phyloP scores from a whole-genome alignment of 2,888 invertebrate species.

The Brenthis daphne region DNA sequence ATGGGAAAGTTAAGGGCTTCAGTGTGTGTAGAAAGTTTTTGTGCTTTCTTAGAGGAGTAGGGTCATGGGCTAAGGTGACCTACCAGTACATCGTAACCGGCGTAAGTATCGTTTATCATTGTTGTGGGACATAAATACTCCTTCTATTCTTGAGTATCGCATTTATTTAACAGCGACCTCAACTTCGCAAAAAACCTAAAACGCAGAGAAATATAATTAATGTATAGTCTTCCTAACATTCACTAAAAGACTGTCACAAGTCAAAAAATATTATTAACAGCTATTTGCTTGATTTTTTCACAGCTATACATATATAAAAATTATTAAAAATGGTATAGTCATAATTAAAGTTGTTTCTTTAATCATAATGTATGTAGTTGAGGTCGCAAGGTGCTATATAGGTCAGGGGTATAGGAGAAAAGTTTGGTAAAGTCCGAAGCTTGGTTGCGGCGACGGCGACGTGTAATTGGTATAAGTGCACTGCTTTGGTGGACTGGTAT shows the following conservation, averaged over 20 bases:
- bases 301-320: neutral
- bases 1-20: constrained; percentile 61
- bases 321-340: neutral
- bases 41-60: constrained; percentile 59
- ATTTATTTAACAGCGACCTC: constrained; percentile 50
- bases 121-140: constrained; percentile 70
- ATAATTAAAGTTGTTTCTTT: neutral
- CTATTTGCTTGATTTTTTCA: too few relatives aligned
- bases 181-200: constrained; percentile 20
- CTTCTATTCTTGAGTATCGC: constrained; percentile 65
- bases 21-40: constrained; percentile 75
- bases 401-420: constrained; percentile 77
- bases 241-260: neutral
- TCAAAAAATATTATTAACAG: too few relatives aligned
- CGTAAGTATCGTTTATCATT: constrained; percentile 75
- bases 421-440: constrained; percentile 78
- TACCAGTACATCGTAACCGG: constrained; percentile 57
- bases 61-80: constrained; percentile 62
- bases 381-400: constrained; percentile 65
- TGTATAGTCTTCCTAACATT: neutral
- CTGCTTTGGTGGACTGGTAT: constrained; percentile 82
- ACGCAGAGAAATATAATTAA: neutral
- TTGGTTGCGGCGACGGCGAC: constrained; percentile 72
- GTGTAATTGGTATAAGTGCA: constrained; percentile 80
- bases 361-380: constrained; percentile 46